Evolutionary conservation across 2,113 vertebrate genomes (phyloP).

Genomic region (Ptilonorhynchus violaceus): DNA sequence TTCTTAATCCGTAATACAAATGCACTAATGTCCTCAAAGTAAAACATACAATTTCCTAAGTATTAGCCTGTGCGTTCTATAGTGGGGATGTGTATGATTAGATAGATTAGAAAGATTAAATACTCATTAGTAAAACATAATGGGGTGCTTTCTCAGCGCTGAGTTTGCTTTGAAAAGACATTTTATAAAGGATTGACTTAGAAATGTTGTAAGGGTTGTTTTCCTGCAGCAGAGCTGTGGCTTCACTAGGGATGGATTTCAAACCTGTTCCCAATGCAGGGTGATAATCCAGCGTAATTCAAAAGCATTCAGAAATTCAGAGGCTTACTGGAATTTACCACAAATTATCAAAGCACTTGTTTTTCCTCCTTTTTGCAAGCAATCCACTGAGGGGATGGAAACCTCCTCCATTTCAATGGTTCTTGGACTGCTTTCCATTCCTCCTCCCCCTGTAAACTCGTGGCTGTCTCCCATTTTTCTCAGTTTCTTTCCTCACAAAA

Average conservation of each 20-base stretch:
- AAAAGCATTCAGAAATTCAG: background rate
- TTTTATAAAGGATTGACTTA: background rate
- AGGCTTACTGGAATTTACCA: background rate
- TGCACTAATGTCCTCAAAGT: conserved; percentile 58
- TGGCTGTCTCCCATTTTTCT: background rate
- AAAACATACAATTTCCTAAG: conserved; percentile 64
- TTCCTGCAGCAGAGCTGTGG: background rate
- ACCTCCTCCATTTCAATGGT: background rate
- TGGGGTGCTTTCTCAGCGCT: background rate
- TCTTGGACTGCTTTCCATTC: background rate
- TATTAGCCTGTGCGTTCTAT: conserved; percentile 49
- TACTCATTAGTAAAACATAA: conserved; percentile 60
- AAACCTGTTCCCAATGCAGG: background rate
- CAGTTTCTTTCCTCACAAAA: background rate
- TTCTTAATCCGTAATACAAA: conserved; percentile 65
- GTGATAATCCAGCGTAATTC: background rate
- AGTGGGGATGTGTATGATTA: conserved; percentile 47
- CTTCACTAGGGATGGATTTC: background rate
- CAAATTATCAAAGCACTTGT: background rate
- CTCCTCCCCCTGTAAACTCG: background rate
- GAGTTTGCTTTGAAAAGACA: conserved; percentile 11
- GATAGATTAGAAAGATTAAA: conserved; percentile 65
- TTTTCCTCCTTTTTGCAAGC: background rate
- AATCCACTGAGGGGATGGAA: background rate
- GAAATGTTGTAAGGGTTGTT: background rate